phyloP scores from a whole-genome alignment of 2,888 invertebrate genomes.

The Kuschelorhynchus macadamiae region DNA sequence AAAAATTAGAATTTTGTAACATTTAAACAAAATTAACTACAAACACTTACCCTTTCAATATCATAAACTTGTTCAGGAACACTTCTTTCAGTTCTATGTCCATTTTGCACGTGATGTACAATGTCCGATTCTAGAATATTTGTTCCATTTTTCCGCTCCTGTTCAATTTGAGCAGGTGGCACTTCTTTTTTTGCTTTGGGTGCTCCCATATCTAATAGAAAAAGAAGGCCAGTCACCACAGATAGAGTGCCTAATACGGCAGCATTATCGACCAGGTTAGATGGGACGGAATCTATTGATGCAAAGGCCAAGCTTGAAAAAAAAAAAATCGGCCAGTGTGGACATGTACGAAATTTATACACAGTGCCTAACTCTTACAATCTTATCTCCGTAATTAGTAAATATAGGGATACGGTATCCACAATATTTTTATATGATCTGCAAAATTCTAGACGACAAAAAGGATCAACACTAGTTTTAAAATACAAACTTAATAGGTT shows the following conservation, averaged over 20 bases:
- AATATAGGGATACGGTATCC: too few relatives aligned
- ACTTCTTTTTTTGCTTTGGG: conserved; percentile 68
- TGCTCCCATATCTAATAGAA: conserved; percentile 78
- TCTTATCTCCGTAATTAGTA: too few relatives aligned
- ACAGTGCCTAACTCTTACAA: too few relatives aligned
- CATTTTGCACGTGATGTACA: background rate
- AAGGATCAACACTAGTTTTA: too few relatives aligned
- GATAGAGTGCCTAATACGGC: conserved; percentile 79
- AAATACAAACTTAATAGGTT: too few relatives aligned
- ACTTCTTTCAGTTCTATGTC: conserved; percentile 16
- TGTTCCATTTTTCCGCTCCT: conserved; percentile 36
- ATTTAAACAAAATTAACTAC: too few relatives aligned
- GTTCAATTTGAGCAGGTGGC: conserved; percentile 41
- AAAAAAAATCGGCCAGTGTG: too few relatives aligned
- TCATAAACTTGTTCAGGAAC: conserved; percentile 57
- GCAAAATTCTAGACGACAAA: too few relatives aligned
- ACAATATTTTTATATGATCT: too few relatives aligned
- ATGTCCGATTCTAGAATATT: conserved; percentile 45
- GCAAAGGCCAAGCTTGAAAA: conserved; percentile 79
- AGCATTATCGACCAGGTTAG: conserved; percentile 78
- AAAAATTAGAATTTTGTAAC: too few relatives aligned
- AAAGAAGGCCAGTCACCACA: conserved; percentile 77
- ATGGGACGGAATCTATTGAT: conserved; percentile 79
- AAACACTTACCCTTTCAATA: conserved; percentile 54
- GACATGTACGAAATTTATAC: too few relatives aligned